Conservation (phyloP, 1,140 invertebrate species). For the Phocides pigmalion region DNA sequence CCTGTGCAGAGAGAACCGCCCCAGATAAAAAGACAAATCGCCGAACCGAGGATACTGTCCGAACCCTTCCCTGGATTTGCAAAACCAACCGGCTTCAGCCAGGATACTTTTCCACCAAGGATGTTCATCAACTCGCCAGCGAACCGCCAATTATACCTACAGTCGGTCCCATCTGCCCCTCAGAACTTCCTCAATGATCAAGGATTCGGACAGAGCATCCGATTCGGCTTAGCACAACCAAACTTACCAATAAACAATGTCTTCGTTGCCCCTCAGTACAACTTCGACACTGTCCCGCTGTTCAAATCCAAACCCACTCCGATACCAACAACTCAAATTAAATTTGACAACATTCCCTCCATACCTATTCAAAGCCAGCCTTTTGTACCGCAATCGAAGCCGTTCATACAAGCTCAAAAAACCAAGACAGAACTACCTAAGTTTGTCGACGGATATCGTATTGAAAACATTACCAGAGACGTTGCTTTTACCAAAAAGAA, state of each 20-base stretch:
- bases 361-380: conserved; percentile 46
- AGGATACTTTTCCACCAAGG: conserved; percentile 65
- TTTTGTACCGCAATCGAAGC: conserved; percentile 50
- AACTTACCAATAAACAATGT: conserved; percentile 75
- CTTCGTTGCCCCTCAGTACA: conserved; percentile 64
- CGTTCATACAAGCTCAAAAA: conserved; percentile 48
- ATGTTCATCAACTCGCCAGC: conserved; percentile 58
- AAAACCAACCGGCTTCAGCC: conserved; percentile 64
- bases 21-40: conserved; percentile 72
- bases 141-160: conserved; percentile 73
- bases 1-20: conserved; percentile 56
- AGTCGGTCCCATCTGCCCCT: conserved; percentile 72
- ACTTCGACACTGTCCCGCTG: conserved; percentile 57
- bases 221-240: conserved; percentile 63
- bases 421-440: conserved; percentile 55
- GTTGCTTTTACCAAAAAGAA: conserved; percentile 51
- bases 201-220: conserved; percentile 70
- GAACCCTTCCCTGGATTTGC: conserved; percentile 79
- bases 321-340: conserved; percentile 48
- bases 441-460: conserved; percentile 75
- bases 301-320: conserved; percentile 53
- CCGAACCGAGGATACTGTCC: conserved; percentile 80
- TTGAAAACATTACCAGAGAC: conserved; percentile 61
- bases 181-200: conserved; percentile 72
- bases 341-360: conserved; percentile 51